These are phyloP conservation scores for Xylota sylvarum DNA, from an alignment of 2,888 invertebrate genomes.

Conservation along the genomic window DNA sequence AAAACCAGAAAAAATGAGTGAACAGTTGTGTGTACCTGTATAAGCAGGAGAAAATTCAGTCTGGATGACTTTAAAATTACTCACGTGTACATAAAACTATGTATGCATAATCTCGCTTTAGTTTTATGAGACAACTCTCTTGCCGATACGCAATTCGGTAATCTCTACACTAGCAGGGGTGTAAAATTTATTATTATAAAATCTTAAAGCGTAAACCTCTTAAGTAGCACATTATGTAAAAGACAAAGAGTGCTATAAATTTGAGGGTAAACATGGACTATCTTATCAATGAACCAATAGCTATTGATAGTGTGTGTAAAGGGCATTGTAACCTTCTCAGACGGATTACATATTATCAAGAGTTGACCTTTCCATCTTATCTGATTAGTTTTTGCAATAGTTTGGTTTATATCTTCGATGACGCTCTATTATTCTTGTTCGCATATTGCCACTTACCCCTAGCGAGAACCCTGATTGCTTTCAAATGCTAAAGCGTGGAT, in stretches of 20 bases:
- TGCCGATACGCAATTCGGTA: conserved; percentile 4
- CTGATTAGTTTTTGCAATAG: background rate
- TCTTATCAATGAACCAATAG: conserved; percentile 28
- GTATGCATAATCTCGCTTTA: background rate
- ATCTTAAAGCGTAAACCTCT: background rate
- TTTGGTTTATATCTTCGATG: no score
- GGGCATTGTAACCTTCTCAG: background rate
- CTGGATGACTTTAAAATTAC: conserved; percentile 3
- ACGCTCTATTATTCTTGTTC: no score
- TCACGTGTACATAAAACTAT: conserved; percentile 13
- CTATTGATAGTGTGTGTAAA: background rate
- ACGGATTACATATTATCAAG: background rate
- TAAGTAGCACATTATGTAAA: no score
- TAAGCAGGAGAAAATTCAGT: background rate
- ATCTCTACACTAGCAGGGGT: background rate
- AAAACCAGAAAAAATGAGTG: conserved; percentile 1
- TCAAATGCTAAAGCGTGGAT: no score
- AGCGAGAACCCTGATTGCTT: no score
- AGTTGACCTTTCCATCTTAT: conserved; percentile 32
- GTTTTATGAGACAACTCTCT: background rate
- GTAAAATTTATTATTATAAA: background rate
- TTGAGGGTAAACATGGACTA: conserved; percentile 10
- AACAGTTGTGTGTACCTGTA: conserved; percentile 13
- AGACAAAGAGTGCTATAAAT: background rate
- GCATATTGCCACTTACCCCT: no score